Evolutionary conservation across 1,140 invertebrate genomes (phyloP).

Genomic region (Spodoptera litura): DNA sequence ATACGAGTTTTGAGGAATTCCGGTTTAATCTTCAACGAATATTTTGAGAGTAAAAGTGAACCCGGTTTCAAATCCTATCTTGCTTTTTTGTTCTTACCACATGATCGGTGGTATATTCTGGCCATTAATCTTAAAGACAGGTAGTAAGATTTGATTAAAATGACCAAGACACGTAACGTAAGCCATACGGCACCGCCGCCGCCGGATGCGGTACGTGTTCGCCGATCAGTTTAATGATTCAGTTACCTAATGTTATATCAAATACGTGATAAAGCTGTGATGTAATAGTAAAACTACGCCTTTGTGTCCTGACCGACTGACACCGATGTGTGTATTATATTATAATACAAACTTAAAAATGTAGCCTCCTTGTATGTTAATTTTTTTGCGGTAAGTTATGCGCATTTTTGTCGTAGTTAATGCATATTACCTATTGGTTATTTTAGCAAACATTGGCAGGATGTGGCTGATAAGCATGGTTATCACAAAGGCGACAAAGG

Average conservation of each 20-base stretch:
- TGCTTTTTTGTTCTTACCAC: not conserved
- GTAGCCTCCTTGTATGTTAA: slow-evolving; percentile 12
- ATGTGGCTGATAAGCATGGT: slow-evolving; percentile 5
- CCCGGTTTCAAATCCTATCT: not conserved
- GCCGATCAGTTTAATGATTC: slow-evolving; percentile 31
- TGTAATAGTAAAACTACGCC: slow-evolving; percentile 34
- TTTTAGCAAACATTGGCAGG: slow-evolving; percentile 23
- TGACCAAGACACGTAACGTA: slow-evolving; percentile 20
- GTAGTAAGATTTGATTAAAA: slow-evolving; percentile 31
- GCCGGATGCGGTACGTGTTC: slow-evolving; percentile 15
- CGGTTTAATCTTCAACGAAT: slow-evolving; percentile 25
- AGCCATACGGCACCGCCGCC: slow-evolving; percentile 7
- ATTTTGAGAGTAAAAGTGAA: slow-evolving; percentile 29
- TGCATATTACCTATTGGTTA: not conserved
- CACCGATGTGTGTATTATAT: slow-evolving; percentile 28
- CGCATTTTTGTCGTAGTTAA: not conserved
- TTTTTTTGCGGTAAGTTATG: not conserved
- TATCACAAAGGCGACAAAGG: slow-evolving; percentile 29
- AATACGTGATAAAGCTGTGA: slow-evolving; percentile 28
- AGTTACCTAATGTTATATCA: slow-evolving; percentile 43
- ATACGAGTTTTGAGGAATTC: slow-evolving; percentile 50
- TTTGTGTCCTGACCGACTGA: slow-evolving; percentile 41
- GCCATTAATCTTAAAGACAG: not conserved
- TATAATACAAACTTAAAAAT: slow-evolving; percentile 9
- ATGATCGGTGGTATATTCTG: not conserved